Evolutionary conservation across 2,888 invertebrate species (phyloP), one percentile per base, ranked within the genome.

Genomic region (Parelbella ahira): DNA sequence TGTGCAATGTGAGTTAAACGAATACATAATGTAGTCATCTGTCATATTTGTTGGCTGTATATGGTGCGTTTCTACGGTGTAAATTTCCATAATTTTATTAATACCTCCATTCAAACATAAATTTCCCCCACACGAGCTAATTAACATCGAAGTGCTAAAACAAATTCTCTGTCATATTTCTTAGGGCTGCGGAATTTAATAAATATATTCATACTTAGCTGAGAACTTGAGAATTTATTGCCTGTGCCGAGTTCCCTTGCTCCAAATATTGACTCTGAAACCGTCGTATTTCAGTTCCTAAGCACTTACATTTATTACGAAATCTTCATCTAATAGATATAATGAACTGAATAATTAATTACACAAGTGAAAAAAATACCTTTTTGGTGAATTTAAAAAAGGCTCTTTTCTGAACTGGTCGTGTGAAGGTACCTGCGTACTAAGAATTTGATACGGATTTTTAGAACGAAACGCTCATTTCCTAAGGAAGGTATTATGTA

Each of bases 211-310:
- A 18, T 27, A 19, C 36, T 36, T 19, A 18, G 9, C 36, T 11
- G 7, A 12, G 18, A 36, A 27, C 36, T 25, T 27, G 11, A 12
- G 15, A 25, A 27, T 37, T 37, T 19, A 25, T 27, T 27, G 19
- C 27, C 7, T 7, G 19, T 27, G 34, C 18, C 15, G 11, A 19
- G 34, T 11, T 37, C 8, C 12, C 19, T 34, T 11, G 27, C 11
- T 24, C 36, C 19, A 19, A 37, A 37, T 27, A 27, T 37, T 37
- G 36, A 27, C 36, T 34, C 13, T 8, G 34, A 23, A 23, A 23
- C 6, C 34, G 24, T 9, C 10, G 15, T 24, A 15, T 24, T 30
- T 30, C 20, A 18, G 18, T 24, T 34, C 15, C n/a, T 24, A 24
- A 24, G 24, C 18, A 34, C 18, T 34, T 18, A 24, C 13, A 10